Base-by-base conservation (phyloP, 2,797 vertebrate genomes). In the Aratinga solstitialis region DNA sequence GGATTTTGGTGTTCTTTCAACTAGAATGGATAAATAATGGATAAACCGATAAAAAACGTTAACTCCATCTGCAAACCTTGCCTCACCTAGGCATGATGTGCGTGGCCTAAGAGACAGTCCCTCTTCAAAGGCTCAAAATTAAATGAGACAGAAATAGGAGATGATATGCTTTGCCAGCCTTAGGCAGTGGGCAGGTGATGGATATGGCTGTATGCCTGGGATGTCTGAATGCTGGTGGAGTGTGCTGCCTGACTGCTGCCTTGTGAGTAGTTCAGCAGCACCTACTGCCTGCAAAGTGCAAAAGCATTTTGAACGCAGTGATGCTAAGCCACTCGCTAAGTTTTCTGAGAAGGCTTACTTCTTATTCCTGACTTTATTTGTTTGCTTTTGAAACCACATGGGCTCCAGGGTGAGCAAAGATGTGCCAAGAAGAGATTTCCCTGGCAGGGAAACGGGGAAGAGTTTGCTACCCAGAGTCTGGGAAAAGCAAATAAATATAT, bases 291-390 rank as follows among this genome's bases (percentile, higher is more conserved):
- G 61, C 30, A 47, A 47, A 80, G 36, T 16, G 30, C 53, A 54
- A 58, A 34, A 82, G 23, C 7, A 5, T 62, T 89, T 77, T 75
- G n/a, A 67, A 36, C 0, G 1, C 42, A 18, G n/a, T 0, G 4
- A 54, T 0, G 1, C 53, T 2, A 2, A 62, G 7, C 34, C 26
- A 34, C 21, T 32, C 3, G 1, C 32, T 38, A 58, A 73, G 21
- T n/a, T 85, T 79, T 76, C 43, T 1, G 2, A 32, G 61, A 32
- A 61, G 56, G 3, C 32, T 66, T 3, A 0, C 38, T 77, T 69
- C 47, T 75, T 72, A 79, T 40, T 50, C 40, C n/a, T 92, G 53
- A 20, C n/a, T 47, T 63, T 38, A 34, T 84, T 82, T 76, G 43
- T 84, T 81, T 87, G 11, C 38, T 91, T 92, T 85, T 75, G 43